phyloP scores from a whole-genome alignment of 2,113 vertebrate species.

The Talpa occidentalis region DNA sequence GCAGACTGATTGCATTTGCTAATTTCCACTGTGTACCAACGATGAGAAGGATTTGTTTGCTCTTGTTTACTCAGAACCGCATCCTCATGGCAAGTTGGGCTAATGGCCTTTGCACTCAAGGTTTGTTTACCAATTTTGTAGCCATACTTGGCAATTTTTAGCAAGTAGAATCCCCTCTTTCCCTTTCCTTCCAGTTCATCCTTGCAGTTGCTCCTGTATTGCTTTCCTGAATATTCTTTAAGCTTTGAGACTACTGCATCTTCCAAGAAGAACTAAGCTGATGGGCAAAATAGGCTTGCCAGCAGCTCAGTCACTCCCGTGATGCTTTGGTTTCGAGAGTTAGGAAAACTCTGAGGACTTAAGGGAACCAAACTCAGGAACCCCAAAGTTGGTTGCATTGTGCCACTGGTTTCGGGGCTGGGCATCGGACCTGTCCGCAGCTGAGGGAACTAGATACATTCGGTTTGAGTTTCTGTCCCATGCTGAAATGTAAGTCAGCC shows the following conservation, averaged over 20 bases:
- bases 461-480: constrained; percentile 73
- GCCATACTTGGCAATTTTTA: constrained; percentile 23
- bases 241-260: constrained; percentile 75
- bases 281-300: not conserved
- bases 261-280: constrained; percentile 67
- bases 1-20: constrained; percentile 59
- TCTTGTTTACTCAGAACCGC: constrained; percentile 58
- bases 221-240: constrained; percentile 71
- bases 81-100: constrained; percentile 56
- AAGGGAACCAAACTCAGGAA: constrained; percentile 86
- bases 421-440: constrained; percentile 17
- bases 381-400: constrained; percentile 78
- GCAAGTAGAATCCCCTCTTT: not conserved
- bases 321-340: constrained; percentile 80
- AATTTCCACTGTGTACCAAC: not conserved
- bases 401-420: constrained; percentile 80
- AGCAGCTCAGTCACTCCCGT: constrained; percentile 44
- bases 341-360: constrained; percentile 82
- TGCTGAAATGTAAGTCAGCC: constrained; percentile 83
- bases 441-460: constrained; percentile 63
- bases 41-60: not conserved
- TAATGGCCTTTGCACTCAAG: constrained; percentile 55
- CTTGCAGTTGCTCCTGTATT: not conserved
- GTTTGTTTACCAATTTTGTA: constrained; percentile 60
- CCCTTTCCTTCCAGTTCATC: not conserved